A percentile compares a stretch with the other conserved stretches of the same genome.
Evolutionary conservation across 2,888 invertebrate genomes (phyloP).

Genomic region (Scaptomyza tumidula): DNA sequence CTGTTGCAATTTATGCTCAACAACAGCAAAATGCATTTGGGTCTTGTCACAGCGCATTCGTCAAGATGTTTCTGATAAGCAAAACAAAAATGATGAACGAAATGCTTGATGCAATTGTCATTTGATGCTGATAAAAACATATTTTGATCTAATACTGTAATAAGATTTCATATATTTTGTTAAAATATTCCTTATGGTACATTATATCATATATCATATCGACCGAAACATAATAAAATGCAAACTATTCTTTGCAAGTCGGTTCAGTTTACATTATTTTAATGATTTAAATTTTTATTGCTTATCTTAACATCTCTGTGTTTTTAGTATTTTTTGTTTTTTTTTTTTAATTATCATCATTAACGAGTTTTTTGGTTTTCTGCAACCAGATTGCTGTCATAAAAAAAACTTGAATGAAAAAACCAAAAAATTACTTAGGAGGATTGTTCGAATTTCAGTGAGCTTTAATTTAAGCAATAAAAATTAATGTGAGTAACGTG

Average conservation of each 20-base stretch:
- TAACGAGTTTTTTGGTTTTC: background rate
- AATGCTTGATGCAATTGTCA: slow-evolving; percentile 17
- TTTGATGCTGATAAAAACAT: slow-evolving; percentile 1
- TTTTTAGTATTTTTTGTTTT: background rate
- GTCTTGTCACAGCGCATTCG: slow-evolving; percentile 30
- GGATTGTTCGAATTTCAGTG: background rate
- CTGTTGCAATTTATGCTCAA: slow-evolving; percentile 65
- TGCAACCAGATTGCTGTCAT: background rate
- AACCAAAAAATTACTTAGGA: background rate
- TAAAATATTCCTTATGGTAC: background rate
- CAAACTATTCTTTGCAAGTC: background rate
- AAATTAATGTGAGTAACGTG: no score
- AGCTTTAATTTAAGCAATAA: background rate
- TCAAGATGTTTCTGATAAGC: slow-evolving; percentile 45
- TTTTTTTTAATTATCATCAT: background rate
- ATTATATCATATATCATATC: background rate
- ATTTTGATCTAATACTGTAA: background rate
- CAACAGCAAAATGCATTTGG: slow-evolving; percentile 39
- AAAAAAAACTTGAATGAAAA: background rate
- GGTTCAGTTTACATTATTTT: background rate
- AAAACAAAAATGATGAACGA: background rate
- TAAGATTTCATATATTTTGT: background rate
- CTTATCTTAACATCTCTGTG: background rate
- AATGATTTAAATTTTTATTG: background rate
- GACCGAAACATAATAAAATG: background rate